Conservation (phyloP, 2,113 vertebrate species). For the Ptyas mucosa region DNA sequence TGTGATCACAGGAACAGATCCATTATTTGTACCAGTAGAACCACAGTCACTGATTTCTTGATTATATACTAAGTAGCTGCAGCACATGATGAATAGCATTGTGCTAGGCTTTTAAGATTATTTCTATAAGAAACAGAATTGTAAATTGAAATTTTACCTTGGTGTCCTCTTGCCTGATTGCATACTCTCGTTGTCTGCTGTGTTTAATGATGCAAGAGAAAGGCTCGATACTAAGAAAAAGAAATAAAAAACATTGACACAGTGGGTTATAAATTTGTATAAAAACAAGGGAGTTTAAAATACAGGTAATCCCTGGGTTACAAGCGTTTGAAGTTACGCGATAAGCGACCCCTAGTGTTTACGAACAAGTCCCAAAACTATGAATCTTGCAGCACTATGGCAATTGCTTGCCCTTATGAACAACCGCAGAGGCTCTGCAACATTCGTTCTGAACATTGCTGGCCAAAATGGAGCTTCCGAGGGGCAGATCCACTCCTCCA, state of each 20-base stretch:
- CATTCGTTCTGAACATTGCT: too few species aligned
- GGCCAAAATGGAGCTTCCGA: too few species aligned
- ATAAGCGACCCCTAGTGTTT: too few species aligned
- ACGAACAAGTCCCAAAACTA: too few species aligned
- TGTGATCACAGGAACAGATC: neutral
- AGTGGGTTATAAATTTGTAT: slow-evolving; percentile 78
- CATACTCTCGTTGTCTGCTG: slow-evolving; percentile 85
- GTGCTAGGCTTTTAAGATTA: slow-evolving; percentile 22
- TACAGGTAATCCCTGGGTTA: neutral
- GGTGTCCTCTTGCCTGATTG: slow-evolving; percentile 90
- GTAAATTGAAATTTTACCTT: slow-evolving; percentile 73
- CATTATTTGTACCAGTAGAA: neutral
- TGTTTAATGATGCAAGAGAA: slow-evolving; percentile 90
- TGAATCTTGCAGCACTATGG: too few species aligned
- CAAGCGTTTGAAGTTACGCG: too few species aligned
- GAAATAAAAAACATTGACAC: slow-evolving; percentile 67
- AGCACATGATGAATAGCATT: neutral
- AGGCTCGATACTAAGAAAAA: slow-evolving; percentile 88
- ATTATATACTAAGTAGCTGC: neutral
- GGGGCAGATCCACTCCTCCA: too few species aligned
- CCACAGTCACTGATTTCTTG: neutral
- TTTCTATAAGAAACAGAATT: slow-evolving; percentile 18
- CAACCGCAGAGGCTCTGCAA: too few species aligned
- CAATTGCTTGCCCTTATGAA: too few species aligned
- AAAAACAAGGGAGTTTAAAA: slow-evolving; percentile 69